Evolutionary conservation across 2,797 vertebrate species (phyloP).

Genomic region (Phyllotis vaccarum): DNA sequence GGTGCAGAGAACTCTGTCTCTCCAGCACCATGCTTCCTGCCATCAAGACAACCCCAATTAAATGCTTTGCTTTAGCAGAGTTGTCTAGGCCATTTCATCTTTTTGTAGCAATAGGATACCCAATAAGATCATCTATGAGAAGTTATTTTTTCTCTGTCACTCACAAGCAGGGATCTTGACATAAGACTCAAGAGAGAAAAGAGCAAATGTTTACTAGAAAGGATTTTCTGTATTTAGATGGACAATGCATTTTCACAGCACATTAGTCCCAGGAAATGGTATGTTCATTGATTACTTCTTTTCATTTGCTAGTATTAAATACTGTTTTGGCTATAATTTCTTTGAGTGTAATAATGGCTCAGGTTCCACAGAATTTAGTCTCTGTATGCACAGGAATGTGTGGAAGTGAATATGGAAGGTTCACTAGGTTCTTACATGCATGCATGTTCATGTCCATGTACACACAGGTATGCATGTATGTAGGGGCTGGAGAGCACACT

Average conservation of each 20-base stretch:
- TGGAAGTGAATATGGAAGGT: not conserved
- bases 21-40: too few species aligned
- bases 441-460: not conserved
- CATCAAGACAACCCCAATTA: not conserved
- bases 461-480: not conserved
- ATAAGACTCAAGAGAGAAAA: not conserved
- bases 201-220: slow-evolving; percentile 41
- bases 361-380: not conserved
- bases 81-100: not conserved
- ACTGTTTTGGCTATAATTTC: not conserved
- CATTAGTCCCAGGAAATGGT: not conserved
- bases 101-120: not conserved
- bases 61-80: not conserved
- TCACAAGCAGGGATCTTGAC: not conserved
- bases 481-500: not conserved
- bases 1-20: not conserved
- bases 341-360: not conserved
- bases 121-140: not conserved
- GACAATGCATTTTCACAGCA: not conserved
- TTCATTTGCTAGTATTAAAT: slow-evolving; percentile 10
- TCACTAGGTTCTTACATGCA: not conserved
- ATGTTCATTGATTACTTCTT: not conserved
- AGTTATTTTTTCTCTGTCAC: not conserved
- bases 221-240: slow-evolving; percentile 1
- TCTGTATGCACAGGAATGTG: not conserved